Evolutionary conservation across 2,888 invertebrate species (phyloP).

Genomic region (Labia minor): DNA sequence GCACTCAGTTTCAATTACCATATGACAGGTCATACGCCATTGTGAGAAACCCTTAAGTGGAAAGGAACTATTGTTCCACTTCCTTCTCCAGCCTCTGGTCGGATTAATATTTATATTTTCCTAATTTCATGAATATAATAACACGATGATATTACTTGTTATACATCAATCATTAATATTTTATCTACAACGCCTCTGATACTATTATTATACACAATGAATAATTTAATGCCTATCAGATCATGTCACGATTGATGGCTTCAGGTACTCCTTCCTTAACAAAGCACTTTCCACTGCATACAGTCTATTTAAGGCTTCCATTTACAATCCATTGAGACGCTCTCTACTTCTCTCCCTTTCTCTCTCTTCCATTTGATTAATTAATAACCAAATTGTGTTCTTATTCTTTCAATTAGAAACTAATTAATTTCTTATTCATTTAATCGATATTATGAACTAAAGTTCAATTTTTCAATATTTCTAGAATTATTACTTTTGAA

Average conservation of each 20-base stretch:
- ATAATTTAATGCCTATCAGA: background rate
- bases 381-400: too few relatives aligned
- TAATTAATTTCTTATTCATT: too few relatives aligned
- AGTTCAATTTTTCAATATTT: too few relatives aligned
- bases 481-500: too few relatives aligned
- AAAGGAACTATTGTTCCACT: background rate
- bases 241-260: background rate
- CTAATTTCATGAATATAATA: background rate
- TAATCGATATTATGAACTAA: too few relatives aligned
- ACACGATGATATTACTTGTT: background rate
- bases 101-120: background rate
- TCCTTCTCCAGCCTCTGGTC: background rate
- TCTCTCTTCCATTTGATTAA: too few relatives aligned
- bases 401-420: too few relatives aligned
- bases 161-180: background rate
- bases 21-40: background rate
- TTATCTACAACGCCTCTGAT: background rate
- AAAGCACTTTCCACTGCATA: too few relatives aligned
- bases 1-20: constrained; percentile 1
- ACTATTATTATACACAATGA: background rate
- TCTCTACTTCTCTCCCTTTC: too few relatives aligned
- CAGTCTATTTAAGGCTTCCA: too few relatives aligned
- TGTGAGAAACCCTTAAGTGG: background rate
- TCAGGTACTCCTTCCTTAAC: too few relatives aligned
- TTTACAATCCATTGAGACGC: too few relatives aligned